Evolutionary conservation across 1,140 invertebrate genomes (phyloP).

Genomic region (Matsumurasca onukii): DNA sequence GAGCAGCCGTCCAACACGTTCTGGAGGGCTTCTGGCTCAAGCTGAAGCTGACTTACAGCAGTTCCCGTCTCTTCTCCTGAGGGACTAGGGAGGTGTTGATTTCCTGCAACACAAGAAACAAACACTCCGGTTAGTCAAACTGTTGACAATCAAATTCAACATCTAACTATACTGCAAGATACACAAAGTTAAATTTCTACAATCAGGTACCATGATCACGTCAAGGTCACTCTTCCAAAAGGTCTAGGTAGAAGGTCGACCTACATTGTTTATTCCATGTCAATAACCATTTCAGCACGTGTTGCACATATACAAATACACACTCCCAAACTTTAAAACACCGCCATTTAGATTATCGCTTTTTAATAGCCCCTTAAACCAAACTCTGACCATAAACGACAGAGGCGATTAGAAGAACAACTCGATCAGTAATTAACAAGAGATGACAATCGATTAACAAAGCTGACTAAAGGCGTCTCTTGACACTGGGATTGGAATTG

Average conservation of each 20-base stretch:
- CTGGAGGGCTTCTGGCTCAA: constrained; percentile 50
- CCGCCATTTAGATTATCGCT: not conserved
- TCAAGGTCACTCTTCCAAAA: no score
- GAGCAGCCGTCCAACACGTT: constrained; percentile 50
- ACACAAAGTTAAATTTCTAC: no score
- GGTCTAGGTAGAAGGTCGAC: no score
- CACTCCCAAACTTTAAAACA: not conserved
- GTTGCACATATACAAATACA: no score
- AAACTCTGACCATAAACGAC: not conserved
- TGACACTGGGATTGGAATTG: constrained; percentile 9
- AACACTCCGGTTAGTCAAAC: no score
- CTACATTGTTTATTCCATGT: no score
- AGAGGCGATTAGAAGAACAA: not conserved
- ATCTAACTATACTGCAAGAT: no score
- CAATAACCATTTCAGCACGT: no score
- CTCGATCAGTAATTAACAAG: not conserved
- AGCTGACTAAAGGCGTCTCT: not conserved
- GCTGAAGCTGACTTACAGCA: constrained; percentile 51
- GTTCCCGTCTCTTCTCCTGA: constrained; percentile 39
- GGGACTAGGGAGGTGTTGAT: not conserved
- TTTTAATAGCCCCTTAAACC: not conserved
- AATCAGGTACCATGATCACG: no score
- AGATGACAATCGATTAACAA: constrained; percentile 16
- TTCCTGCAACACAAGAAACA: not conserved
- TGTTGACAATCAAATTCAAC: no score